Conservation (phyloP, 1,140 invertebrate species). For the Ceratina calcarata region DNA sequence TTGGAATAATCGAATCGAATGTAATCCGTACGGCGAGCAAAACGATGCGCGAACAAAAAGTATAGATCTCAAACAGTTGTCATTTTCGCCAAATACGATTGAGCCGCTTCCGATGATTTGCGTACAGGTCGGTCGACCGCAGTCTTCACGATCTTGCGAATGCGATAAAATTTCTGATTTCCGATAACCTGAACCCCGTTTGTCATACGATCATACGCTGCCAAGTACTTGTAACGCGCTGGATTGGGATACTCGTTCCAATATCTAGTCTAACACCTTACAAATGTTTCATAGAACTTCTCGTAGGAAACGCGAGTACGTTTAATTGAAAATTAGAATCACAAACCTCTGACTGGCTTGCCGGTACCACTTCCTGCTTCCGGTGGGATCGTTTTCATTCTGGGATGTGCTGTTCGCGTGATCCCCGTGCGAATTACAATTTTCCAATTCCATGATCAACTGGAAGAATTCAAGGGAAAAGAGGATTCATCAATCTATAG, state of each 20-base stretch:
- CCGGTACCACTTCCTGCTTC: constrained; percentile 72
- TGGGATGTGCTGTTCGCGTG: constrained; percentile 49
- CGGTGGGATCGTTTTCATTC: constrained; percentile 67
- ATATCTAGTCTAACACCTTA: background rate
- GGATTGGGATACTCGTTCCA: too few species aligned
- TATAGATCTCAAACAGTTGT: constrained; percentile 51
- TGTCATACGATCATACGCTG: background rate
- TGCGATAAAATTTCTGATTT: constrained; percentile 7
- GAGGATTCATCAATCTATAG: background rate
- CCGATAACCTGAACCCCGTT: background rate
- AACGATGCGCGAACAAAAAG: too few species aligned
- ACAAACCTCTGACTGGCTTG: constrained; percentile 73
- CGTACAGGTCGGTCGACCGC: constrained; percentile 22
- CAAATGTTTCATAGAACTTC: background rate
- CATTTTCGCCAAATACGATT: constrained; percentile 42
- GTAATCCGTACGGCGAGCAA: too few species aligned
- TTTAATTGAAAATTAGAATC: background rate
- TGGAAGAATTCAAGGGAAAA: constrained; percentile 48
- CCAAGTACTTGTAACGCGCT: too few species aligned
- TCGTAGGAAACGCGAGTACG: background rate
- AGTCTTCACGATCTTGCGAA: constrained; percentile 32
- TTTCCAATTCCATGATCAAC: constrained; percentile 72
- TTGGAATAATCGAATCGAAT: too few species aligned
- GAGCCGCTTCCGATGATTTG: constrained; percentile 13
- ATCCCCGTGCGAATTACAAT: constrained; percentile 63